Conservation (phyloP, 2,113 vertebrate species). For the Redunca redunca region DNA sequence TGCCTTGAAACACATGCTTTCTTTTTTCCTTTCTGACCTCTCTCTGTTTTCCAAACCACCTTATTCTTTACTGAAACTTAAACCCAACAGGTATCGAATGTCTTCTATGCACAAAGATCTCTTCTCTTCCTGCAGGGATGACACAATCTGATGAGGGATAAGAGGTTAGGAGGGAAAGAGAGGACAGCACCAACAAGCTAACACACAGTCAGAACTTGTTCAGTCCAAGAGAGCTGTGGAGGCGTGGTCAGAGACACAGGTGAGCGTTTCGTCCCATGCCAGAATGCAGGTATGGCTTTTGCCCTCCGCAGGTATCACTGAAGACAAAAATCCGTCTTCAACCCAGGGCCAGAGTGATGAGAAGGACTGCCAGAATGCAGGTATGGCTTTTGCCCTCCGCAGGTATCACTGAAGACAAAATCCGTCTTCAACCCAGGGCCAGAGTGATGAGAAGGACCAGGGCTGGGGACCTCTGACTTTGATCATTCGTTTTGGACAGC, state of each 20-base stretch:
- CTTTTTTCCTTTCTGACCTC: background rate
- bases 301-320: background rate
- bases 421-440: background rate
- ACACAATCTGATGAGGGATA: background rate
- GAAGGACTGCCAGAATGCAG: background rate
- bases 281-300: background rate
- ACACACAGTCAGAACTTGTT: background rate
- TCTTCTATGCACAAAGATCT: background rate
- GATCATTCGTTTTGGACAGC: background rate
- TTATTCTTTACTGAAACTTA: background rate
- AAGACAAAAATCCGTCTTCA: background rate
- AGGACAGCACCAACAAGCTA: background rate
- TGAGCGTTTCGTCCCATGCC: background rate
- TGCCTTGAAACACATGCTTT: background rate
- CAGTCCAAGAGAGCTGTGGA: accelerated
- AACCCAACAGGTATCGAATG: background rate
- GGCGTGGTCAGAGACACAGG: background rate
- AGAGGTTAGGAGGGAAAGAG: too few relatives aligned
- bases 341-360: background rate
- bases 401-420: background rate
- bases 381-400: background rate
- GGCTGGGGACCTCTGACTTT: accelerated
- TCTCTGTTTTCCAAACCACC: background rate
- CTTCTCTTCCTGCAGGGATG: background rate
- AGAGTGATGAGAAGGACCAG: background rate